Conservation (phyloP, 2,888 invertebrate species). For the Carterocephalus palaemon region DNA sequence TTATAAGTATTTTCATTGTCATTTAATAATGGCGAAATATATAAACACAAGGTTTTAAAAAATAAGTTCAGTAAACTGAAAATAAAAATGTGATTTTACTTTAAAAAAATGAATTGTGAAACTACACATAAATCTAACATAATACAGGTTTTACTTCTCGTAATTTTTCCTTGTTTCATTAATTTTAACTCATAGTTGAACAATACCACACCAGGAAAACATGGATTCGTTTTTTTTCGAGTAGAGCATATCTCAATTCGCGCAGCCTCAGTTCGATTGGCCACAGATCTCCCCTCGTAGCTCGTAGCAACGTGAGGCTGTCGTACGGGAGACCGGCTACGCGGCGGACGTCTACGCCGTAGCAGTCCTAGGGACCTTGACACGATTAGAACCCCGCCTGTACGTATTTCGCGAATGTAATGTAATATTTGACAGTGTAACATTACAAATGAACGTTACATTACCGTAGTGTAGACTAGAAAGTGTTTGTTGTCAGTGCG, state of each 20-base stretch:
- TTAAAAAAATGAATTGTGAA: too few species aligned
- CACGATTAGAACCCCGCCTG: conserved; percentile 63
- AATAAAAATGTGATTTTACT: too few species aligned
- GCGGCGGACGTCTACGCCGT: conserved; percentile 70
- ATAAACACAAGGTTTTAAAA: too few species aligned
- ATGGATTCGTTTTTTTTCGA: too few species aligned
- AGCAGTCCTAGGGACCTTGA: conserved; percentile 58
- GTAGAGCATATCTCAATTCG: conserved; percentile 57
- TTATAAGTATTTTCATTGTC: too few species aligned
- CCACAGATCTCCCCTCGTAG: conserved; percentile 73
- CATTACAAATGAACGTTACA: conserved; percentile 8
- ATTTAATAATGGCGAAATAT: too few species aligned
- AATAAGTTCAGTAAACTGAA: too few species aligned
- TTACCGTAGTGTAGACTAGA: conserved; percentile 7
- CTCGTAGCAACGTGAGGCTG: conserved; percentile 76
- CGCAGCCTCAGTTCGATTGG: conserved; percentile 77
- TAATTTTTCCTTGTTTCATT: too few species aligned
- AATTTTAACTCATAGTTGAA: too few species aligned
- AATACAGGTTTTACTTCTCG: too few species aligned
- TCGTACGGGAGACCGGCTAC: conserved; percentile 72
- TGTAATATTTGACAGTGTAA: conserved; percentile 26
- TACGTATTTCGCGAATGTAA: conserved; percentile 34
- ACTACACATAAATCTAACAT: too few species aligned
- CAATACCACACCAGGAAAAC: too few species aligned
- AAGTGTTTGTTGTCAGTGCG: conserved; percentile 47